Conservation (phyloP, 2,797 vertebrate species). For the Sebastes hubbsi region DNA sequence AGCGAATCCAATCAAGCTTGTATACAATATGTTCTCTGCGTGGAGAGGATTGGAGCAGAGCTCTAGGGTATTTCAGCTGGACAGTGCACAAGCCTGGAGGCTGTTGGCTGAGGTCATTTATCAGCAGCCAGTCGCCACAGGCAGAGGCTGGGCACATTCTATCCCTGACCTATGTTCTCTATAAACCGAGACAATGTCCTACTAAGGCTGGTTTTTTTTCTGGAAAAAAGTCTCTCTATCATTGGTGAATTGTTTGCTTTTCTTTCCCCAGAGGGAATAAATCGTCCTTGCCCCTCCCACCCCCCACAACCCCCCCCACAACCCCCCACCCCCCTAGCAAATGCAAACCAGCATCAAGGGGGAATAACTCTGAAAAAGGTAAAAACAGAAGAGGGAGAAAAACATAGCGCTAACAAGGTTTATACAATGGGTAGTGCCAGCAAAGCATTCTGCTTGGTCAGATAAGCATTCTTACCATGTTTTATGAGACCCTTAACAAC, state of each 20-base stretch:
- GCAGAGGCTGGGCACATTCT: slow-evolving; percentile 42
- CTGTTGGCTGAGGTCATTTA: slow-evolving; percentile 62
- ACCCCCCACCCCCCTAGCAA: not conserved
- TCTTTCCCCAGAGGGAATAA: slow-evolving; percentile 26
- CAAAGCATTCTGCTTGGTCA: slow-evolving; percentile 49
- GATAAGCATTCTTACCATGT: slow-evolving; percentile 44
- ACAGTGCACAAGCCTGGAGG: slow-evolving; percentile 46
- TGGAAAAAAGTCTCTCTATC: slow-evolving; percentile 41
- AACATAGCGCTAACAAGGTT: slow-evolving; percentile 52
- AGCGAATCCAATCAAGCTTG: slow-evolving; percentile 15
- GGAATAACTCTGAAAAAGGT: slow-evolving; percentile 38
- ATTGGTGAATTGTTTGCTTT: slow-evolving; percentile 50
- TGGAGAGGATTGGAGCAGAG: slow-evolving; percentile 35
- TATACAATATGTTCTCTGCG: slow-evolving; percentile 10
- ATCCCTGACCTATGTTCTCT: slow-evolving; percentile 65
- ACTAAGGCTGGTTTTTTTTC: slow-evolving; percentile 39
- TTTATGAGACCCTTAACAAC: slow-evolving; percentile 51
- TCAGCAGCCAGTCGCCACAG: slow-evolving; percentile 58
- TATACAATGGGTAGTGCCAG: slow-evolving; percentile 43
- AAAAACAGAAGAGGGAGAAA: slow-evolving; percentile 28
- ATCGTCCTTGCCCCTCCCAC: slow-evolving; percentile 37
- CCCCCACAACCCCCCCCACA: not conserved
- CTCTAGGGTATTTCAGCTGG: slow-evolving; percentile 48
- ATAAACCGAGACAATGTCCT: slow-evolving; percentile 65
- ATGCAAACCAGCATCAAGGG: slow-evolving; percentile 41